Evolutionary conservation across 2,797 vertebrate genomes (phyloP), one percentile per base, ranked within the genome.

Genomic region (Forpus xanthops): DNA sequence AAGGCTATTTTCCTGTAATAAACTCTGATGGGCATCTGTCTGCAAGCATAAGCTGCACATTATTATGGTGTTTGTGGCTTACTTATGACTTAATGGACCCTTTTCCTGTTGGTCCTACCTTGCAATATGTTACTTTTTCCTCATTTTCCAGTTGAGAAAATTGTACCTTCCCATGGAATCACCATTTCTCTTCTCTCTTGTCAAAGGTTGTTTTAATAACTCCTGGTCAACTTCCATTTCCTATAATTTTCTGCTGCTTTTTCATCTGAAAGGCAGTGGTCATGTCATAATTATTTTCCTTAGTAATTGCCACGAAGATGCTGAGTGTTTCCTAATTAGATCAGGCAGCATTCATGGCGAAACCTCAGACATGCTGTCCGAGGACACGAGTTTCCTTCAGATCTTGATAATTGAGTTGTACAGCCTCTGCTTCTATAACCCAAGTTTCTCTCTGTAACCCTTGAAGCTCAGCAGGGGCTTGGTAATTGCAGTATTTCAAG

Each of bases 321-420:
- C 55, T 85, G 78, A 93, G 81, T 83, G 94, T 93, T 97, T 96
- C 91, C 91, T 95, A 90, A 96, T 89, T 73, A 95, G 84, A 94
- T 91, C 86, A 92, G 87, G 67, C 86, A 92, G 82, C 1, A 4
- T 80, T 93, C 60, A 19, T 21, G 19, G 71, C 4, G 3, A 85
- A 93, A 74, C 68, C 68, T 95, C 62, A 39, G 84, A 76, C 78
- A 56, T 75, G 81, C 81, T 93, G 91, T 85, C 82, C 11, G 8
- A 89, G 90, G 86, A 92, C 12, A 12, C 1, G 6, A 78, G 45
- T 89, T 94, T 83, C 86, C 86, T 87, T 96, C 82, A 78, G 75
- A 79, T 93, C 81, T 91, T 14, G 1, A 52, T 94, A 96, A 94
- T 61, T 95, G 84, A 94, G 72, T 93, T 89, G 61, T 92, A 56